A percentile compares a stretch with the other conserved stretches of the same genome.
phyloP scores from a whole-genome alignment of 2,888 invertebrate species.

The Drosophila subquinaria region DNA sequence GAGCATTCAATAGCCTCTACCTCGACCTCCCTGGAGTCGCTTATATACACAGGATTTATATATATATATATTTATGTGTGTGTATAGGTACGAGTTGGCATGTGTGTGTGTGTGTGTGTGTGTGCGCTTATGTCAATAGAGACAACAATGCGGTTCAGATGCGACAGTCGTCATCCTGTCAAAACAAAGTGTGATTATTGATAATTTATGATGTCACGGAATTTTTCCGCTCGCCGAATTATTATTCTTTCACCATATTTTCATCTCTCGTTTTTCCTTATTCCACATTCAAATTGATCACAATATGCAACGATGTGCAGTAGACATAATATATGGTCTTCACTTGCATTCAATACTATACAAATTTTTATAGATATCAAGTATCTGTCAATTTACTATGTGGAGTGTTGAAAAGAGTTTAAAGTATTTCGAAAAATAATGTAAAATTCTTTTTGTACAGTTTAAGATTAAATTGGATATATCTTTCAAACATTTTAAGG shows the following conservation, averaged over 20 bases:
- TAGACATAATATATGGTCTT: conserved; percentile 13
- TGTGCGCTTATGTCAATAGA: conserved; percentile 58
- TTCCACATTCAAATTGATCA: conserved; percentile 9
- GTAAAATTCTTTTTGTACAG: background rate
- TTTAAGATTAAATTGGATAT: background rate
- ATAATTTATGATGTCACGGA: conserved; percentile 85
- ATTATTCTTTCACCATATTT: conserved; percentile 19
- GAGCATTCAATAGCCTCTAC: conserved; percentile 65
- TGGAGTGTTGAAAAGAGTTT: background rate
- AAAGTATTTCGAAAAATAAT: background rate
- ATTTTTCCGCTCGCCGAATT: conserved; percentile 62
- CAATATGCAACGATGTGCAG: conserved; percentile 13
- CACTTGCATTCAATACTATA: background rate
- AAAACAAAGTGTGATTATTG: conserved; percentile 86
- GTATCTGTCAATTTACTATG: background rate
- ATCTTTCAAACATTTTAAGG: too few species aligned
- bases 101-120: conserved; percentile 4
- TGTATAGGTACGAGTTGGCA: conserved; percentile 6
- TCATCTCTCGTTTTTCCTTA: conserved; percentile 5
- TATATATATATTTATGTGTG: background rate
- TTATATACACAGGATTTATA: conserved; percentile 2
- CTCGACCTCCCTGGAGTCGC: conserved; percentile 9
- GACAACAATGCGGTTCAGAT: conserved; percentile 78
- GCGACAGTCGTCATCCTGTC: conserved; percentile 83
- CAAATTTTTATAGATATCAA: background rate